Base-by-base conservation (phyloP, 1,140 invertebrate genomes). In the Magallana gigas region DNA sequence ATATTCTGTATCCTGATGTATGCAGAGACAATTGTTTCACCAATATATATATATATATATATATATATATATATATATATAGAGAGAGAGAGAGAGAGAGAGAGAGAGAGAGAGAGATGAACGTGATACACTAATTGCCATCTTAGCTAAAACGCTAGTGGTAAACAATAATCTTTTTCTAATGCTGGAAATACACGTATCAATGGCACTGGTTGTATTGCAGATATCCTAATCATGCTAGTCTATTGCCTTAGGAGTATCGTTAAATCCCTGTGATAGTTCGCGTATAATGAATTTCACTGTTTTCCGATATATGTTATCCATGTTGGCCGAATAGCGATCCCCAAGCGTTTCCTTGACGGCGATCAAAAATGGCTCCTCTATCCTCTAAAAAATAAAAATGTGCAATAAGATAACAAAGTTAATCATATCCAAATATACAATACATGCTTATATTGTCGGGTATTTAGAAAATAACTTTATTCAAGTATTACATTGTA, bases 251-350 rank as follows among this genome's bases (percentile, higher is more conserved):
- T 59, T 68, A 7, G 88, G 36, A 57, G 16, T 56, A 60, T 86
- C 16, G 90, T 97, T 96, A 94, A 96, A 98, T 57, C 97, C 97
- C 87, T 97, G 96, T 68, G 98, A 96, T 71, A 98, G 95, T 0
- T 97, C 98, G 92, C 97, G 96, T 92, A 98, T 96, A 90, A 98
- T 98, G 92, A 98, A 97, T 92, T 97, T 97, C 92, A 98, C 98
- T 84, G 97, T 97, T 90, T 97, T 96, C 95, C 98, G 97, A 95
- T 98, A 98, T 89, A 98, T 98, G 90, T 96, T 97, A 92, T 98
- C 97, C 83, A 98, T 97, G 95, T 98, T 98, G 60, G 97, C 97
- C 12, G 97, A 98, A 95, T 97, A 98, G 57, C 98, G 96, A 91
- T 98, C 97, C 1, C 97, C 97, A 23, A 98, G 95, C 0, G 97